phyloP scores from a whole-genome alignment of 2,113 vertebrate species.

The Trichomycterus rosablanca region DNA sequence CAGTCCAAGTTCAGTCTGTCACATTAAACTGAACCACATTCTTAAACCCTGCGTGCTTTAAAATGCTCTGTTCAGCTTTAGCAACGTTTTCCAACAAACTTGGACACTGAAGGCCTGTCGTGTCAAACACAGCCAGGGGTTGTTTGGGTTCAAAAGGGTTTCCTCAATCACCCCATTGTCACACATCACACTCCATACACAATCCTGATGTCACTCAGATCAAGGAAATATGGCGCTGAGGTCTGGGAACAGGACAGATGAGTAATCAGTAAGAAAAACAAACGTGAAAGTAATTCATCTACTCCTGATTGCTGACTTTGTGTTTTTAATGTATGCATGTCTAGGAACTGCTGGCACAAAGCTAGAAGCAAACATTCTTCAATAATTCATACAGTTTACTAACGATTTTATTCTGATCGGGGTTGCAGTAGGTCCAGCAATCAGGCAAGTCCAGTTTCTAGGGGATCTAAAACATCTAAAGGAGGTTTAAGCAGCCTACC shows the following conservation, averaged over 20 bases:
- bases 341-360: too few relatives aligned
- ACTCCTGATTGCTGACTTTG: not conserved
- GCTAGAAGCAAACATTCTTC: too few relatives aligned
- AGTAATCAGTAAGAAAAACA: not conserved
- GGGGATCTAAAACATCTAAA: too few relatives aligned
- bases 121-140: conserved; percentile 12
- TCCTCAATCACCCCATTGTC: conserved; percentile 23
- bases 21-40: too few relatives aligned
- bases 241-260: not conserved
- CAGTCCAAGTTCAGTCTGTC: not conserved
- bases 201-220: conserved; percentile 49
- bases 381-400: too few relatives aligned
- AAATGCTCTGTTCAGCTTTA: conserved; percentile 3
- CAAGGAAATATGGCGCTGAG: conserved; percentile 11
- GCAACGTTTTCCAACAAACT: not conserved
- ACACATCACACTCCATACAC: conserved; percentile 20
- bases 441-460: too few relatives aligned
- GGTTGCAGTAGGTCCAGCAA: too few relatives aligned
- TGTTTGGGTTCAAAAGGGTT: conserved; percentile 25
- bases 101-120: conserved; percentile 16
- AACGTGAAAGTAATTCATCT: not conserved
- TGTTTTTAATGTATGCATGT: too few relatives aligned
- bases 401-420: too few relatives aligned
- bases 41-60: not conserved
- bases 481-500: too few relatives aligned